Conservation (phyloP, 30 jellyfish, hydroid and myxozoan genomes). For the Catostylus mosaicus region DNA sequence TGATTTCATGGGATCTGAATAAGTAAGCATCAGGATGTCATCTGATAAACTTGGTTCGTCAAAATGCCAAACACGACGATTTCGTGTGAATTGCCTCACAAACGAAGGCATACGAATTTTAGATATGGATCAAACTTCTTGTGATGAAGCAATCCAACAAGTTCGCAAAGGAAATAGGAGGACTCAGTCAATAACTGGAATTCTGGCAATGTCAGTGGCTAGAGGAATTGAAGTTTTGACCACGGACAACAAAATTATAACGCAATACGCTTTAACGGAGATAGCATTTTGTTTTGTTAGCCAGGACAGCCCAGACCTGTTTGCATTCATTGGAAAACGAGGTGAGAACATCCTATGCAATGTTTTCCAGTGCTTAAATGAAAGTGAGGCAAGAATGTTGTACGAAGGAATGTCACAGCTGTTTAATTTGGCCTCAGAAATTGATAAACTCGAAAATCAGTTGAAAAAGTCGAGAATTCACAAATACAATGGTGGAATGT, state of each 20-base stretch:
- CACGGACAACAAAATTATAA: background rate
- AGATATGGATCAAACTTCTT: background rate
- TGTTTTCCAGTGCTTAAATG: slow-evolving; percentile 15
- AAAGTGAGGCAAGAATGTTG: slow-evolving; percentile 15
- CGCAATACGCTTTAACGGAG: background rate
- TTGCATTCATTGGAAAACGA: slow-evolving; percentile 14
- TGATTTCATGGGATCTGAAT: too few species aligned
- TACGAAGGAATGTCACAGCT: slow-evolving; percentile 2
- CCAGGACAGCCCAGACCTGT: slow-evolving; percentile 17
- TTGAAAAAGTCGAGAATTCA: background rate
- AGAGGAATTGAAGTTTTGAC: slow-evolving; percentile 9
- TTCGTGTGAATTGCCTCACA: background rate
- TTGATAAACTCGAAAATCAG: background rate
- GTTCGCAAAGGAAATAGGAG: background rate
- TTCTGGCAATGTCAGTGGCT: slow-evolving; percentile 14
- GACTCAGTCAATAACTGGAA: background rate
- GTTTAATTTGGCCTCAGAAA: slow-evolving; percentile 9
- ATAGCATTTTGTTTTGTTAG: slow-evolving; percentile 15
- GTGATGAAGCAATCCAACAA: background rate
- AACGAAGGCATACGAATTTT: background rate
- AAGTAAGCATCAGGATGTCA: too few species aligned
- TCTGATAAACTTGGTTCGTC: too few species aligned
- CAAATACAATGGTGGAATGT: background rate
- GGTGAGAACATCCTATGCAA: slow-evolving; percentile 10
- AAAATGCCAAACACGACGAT: too few species aligned